A percentile compares a stretch with the other conserved stretches of the same genome.
phyloP scores from a whole-genome alignment of 2,888 invertebrate species.

The Dicyrtoma fusca region DNA sequence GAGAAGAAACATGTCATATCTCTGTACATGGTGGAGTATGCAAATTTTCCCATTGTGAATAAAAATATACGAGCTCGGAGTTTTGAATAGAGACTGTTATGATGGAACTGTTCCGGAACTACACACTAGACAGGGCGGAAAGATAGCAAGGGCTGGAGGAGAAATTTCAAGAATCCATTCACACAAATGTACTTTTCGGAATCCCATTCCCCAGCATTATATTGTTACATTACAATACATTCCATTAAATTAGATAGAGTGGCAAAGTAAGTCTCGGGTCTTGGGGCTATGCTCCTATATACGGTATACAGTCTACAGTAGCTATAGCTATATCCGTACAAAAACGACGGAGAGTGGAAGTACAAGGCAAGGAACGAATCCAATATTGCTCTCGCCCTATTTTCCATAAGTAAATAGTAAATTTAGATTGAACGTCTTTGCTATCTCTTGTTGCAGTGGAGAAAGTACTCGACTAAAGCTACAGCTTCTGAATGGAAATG shows the following conservation, averaged over 20 bases:
- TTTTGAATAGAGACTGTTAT: constrained; percentile 13
- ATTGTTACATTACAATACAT: constrained; percentile 20
- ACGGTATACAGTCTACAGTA: too few species aligned
- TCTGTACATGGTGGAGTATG: neutral
- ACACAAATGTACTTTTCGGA: constrained; percentile 6
- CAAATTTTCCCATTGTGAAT: constrained; percentile 5
- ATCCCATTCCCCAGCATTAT: constrained; percentile 16
- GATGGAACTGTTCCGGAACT: neutral
- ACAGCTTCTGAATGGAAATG: too few species aligned
- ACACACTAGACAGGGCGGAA: neutral
- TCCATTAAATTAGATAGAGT: constrained; percentile 19
- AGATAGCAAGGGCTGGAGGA: neutral
- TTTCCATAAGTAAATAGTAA: constrained; percentile 39
- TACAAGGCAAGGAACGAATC: too few species aligned
- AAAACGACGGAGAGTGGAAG: too few species aligned
- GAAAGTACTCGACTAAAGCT: neutral
- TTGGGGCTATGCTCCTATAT: neutral
- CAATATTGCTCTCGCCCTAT: constrained; percentile 20
- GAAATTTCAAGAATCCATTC: constrained; percentile 6
- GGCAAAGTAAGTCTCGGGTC: constrained; percentile 4
- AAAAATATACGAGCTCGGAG: constrained; percentile 23
- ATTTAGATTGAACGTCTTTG: constrained; percentile 33
- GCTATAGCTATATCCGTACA: too few species aligned
- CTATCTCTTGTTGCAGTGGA: neutral
- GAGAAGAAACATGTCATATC: neutral